Evolutionary conservation across 2,113 vertebrate species (phyloP).

Genomic region (Caracal caracal): DNA sequence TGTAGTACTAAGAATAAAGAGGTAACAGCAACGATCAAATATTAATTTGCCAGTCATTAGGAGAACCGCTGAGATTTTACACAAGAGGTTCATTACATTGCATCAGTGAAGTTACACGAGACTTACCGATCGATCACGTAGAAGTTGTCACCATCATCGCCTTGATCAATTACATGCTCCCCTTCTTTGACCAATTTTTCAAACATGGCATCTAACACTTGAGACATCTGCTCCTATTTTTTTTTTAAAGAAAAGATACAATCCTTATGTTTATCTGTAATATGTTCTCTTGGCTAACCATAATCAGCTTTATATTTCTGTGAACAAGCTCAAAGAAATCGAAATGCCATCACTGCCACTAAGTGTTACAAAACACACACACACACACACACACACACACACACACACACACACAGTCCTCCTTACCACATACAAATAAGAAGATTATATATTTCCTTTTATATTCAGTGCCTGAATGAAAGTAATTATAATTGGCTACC

Average conservation of each 20-base stretch:
- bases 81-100: not conserved
- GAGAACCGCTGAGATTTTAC: not conserved
- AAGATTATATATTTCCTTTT: slow-evolving; percentile 15
- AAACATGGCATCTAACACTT: slow-evolving; percentile 99
- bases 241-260: slow-evolving; percentile 61
- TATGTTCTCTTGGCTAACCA: not conserved
- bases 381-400: not conserved
- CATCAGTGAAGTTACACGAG: not conserved
- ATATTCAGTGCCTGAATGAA: slow-evolving; percentile 32
- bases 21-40: not conserved
- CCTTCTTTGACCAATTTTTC: slow-evolving; percentile 94
- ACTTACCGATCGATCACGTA: slow-evolving; percentile 97
- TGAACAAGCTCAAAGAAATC: slow-evolving; percentile 33
- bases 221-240: slow-evolving; percentile 96
- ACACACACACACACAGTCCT: not conserved
- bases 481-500: slow-evolving; percentile 31
- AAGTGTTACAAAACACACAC: not conserved
- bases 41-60: not conserved
- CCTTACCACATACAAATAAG: not conserved
- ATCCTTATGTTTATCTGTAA: slow-evolving; percentile 36
- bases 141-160: slow-evolving; percentile 99
- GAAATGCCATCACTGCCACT: not conserved
- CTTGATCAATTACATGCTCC: slow-evolving; percentile 97
- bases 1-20: not conserved
- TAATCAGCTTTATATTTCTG: slow-evolving; percentile 5